A percentile compares a stretch with the other conserved stretches of the same genome.
These are phyloP conservation scores for Aurelia coerulea DNA, from an alignment of 30 jellyfish, hydroid and myxozoan species.

Conservation along the genomic window DNA sequence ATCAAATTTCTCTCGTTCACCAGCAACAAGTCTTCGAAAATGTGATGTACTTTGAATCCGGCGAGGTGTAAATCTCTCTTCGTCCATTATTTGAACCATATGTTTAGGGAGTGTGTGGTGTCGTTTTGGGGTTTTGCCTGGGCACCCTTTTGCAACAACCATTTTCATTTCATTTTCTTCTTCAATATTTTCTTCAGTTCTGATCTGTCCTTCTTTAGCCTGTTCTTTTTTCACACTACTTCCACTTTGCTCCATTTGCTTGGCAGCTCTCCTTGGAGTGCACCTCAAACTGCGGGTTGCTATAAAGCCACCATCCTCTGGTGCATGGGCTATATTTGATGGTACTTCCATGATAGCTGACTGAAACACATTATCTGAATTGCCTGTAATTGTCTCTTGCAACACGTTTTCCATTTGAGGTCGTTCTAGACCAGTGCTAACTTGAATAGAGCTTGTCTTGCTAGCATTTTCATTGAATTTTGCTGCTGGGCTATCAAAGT, in stretches of 20 bases:
- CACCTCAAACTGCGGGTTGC: neutral
- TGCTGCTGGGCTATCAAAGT: constrained; percentile 11
- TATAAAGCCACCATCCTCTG: too few species aligned
- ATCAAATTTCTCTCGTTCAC: constrained; percentile 55
- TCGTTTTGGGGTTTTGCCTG: constrained; percentile 46
- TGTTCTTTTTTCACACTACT: neutral
- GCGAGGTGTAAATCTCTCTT: constrained; percentile 41
- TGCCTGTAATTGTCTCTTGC: too few species aligned
- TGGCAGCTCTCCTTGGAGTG: too few species aligned
- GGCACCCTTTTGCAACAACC: neutral
- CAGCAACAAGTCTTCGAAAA: constrained; percentile 53
- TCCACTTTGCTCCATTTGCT: neutral
- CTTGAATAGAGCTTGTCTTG: too few species aligned
- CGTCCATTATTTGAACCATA: constrained; percentile 7
- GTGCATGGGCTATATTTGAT: too few species aligned
- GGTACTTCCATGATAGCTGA: too few species aligned
- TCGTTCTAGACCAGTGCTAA: too few species aligned
- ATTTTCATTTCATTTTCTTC: neutral
- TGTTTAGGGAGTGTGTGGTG: constrained; percentile 2
- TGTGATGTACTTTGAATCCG: constrained; percentile 57
- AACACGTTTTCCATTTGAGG: too few species aligned
- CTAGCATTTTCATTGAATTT: constrained; percentile 3
- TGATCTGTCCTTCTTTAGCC: neutral
- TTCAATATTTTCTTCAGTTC: neutral
- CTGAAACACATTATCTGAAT: too few species aligned